Conservation (phyloP, 2,797 vertebrate species). For the Halcyon chelicuti region DNA sequence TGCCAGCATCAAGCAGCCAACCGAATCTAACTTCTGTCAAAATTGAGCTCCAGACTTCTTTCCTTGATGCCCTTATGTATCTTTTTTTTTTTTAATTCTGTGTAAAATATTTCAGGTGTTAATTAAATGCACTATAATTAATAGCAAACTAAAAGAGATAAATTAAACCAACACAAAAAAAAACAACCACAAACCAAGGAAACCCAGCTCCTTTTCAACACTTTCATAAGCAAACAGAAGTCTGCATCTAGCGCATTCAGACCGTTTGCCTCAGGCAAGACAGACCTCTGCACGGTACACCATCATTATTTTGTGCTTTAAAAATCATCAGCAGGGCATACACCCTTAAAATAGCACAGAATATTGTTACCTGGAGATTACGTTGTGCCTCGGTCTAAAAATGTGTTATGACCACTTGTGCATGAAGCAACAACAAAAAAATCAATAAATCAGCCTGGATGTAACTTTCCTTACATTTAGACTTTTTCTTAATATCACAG, state of each 20-base stretch:
- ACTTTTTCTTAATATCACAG: neutral
- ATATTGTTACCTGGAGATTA: slow-evolving; percentile 48
- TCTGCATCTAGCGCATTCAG: slow-evolving; percentile 11
- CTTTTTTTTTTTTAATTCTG: neutral
- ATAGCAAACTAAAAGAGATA: neutral
- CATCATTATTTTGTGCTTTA: slow-evolving; percentile 66
- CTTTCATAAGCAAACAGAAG: slow-evolving; percentile 45
- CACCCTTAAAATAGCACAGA: slow-evolving; percentile 50
- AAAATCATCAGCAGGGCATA: slow-evolving; percentile 39
- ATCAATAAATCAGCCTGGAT: neutral
- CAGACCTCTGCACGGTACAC: slow-evolving; percentile 45
- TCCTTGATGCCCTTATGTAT: neutral
- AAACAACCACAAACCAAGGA: neutral
- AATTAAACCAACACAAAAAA: neutral
- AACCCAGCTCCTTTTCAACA: neutral
- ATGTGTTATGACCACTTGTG: neutral
- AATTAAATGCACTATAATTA: neutral
- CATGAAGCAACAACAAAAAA: neutral
- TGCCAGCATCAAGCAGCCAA: neutral
- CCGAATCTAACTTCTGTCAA: neutral
- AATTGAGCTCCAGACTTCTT: neutral
- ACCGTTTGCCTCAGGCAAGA: slow-evolving; percentile 56
- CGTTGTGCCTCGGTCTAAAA: slow-evolving; percentile 23
- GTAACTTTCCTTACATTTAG: neutral
- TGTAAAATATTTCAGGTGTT: neutral